Percentiles rank a stretch among this genome's conserved stretches.
Conservation (phyloP, 2,888 invertebrate species). For the Zonitis immaculata region DNA sequence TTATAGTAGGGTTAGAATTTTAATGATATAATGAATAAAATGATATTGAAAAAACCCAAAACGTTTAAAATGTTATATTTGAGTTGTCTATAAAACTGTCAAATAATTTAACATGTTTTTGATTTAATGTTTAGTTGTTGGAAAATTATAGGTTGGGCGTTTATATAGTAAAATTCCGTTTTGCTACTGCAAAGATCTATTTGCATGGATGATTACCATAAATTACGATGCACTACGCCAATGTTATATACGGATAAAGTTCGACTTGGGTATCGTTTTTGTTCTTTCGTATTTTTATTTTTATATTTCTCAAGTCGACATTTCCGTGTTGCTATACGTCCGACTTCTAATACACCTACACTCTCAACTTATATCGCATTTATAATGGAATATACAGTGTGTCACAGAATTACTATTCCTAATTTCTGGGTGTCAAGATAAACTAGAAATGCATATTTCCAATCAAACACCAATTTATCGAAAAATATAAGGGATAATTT, state of each 20-base stretch:
- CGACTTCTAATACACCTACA: constrained; percentile 1
- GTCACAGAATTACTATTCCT: too few species aligned
- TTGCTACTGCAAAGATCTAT: background rate
- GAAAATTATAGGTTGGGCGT: background rate
- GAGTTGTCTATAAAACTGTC: background rate
- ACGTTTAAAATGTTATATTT: background rate
- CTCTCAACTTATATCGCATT: constrained; percentile 1
- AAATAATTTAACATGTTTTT: background rate
- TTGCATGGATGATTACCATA: constrained; percentile 6
- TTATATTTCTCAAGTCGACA: background rate
- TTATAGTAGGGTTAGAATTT: background rate
- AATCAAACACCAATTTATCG: too few species aligned
- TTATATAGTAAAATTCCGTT: background rate
- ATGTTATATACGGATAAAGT: constrained; percentile 1
- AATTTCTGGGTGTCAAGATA: too few species aligned
- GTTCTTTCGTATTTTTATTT: background rate
- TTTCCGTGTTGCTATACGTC: constrained; percentile 6
- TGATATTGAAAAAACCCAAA: too few species aligned
- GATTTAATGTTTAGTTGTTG: background rate
- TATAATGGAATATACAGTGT: constrained; percentile 4
- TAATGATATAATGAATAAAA: background rate
- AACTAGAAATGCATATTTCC: too few species aligned
- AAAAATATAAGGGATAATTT: too few species aligned
- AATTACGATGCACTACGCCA: constrained; percentile 5
- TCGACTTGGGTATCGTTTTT: background rate